Evolutionary conservation across 2,113 vertebrate genomes (phyloP), one percentile per base, ranked within the genome.

Genomic region (Cryptomyrus ogoouensis): DNA sequence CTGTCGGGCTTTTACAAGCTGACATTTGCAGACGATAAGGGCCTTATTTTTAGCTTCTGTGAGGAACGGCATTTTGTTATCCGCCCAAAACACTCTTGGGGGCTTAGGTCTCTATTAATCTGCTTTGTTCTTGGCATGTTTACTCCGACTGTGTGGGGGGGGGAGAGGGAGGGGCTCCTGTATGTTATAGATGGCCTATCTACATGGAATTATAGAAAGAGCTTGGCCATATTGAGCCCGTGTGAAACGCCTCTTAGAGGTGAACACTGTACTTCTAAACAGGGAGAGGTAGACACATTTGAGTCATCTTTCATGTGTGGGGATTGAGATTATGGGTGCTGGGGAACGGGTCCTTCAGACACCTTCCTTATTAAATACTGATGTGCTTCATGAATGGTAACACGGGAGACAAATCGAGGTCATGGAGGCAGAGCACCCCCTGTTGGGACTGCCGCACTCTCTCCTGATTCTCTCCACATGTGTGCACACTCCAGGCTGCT

Each of bases 11-110:
- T 86, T 89, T 62, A 47, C 83, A 84, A 49, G 24, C 89, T 91
- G 74, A 42, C 87, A 85, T 90, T 91, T 90, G 85, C 44, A 44
- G 47, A 87, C 77, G 88, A 91, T 93, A 90, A 90, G 83, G 49
- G 46, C 44, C 83, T 85, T 91, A 91, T 93, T 92, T 92, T 91
- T 90, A 91, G 80, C 44, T 62, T 35, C n/a, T 35, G 77, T 88
- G 88, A 88, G 86, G 87, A 80, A 53, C 90, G 89, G 27, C 88
- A 90, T 88, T 92, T 91, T 88, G 85, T 80, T 88, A 47, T 49
- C 49, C 87, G 31, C 46, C 19, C 3, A 42, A 31, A 66, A 74
- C 83, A n/a, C 58, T 17, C 74, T 35, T 27, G 52, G 70, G 58
- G 87, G 50, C 56, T 85, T 84, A 83, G 88, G 58, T 90, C 62